phyloP scores from a whole-genome alignment of 2,888 invertebrate species.

The Sarcophaga caerulescens region DNA sequence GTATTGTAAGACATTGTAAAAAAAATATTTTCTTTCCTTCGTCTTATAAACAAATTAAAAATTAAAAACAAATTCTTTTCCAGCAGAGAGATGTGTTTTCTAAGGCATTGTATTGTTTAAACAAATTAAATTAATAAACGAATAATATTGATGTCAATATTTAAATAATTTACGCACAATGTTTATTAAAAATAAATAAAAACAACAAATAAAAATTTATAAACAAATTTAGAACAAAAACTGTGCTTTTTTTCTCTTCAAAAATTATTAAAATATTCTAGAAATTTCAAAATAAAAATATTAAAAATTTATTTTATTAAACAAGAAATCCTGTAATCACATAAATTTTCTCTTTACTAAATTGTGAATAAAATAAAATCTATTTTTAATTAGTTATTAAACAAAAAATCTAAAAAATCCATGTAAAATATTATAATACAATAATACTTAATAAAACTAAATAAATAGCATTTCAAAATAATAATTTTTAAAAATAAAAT shows the following conservation, averaged over 20 bases:
- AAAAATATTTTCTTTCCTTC: background rate
- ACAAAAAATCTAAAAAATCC: background rate
- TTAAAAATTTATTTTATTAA: too few relatives aligned
- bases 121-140: too few relatives aligned
- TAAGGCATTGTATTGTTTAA: too few relatives aligned
- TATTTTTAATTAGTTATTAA: background rate
- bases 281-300: too few relatives aligned
- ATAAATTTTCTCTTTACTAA: too few relatives aligned
- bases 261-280: too few relatives aligned
- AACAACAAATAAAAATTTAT: background rate
- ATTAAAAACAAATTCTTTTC: background rate
- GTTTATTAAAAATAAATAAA: background rate
- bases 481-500: background rate
- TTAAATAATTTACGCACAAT: conserved; percentile 54
- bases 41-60: too few relatives aligned
- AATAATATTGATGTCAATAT: conserved; percentile 57
- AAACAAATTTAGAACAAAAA: background rate
- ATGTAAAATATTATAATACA: background rate
- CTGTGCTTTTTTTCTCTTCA: background rate
- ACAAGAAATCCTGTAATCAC: too few relatives aligned
- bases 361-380: background rate
- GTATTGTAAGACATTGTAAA: conserved; percentile 17
- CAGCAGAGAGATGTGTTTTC: background rate
- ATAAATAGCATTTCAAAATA: background rate
- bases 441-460: too few relatives aligned